phyloP scores from a whole-genome alignment of 2,888 invertebrate species.

The Polydrusus pterygomalis region DNA sequence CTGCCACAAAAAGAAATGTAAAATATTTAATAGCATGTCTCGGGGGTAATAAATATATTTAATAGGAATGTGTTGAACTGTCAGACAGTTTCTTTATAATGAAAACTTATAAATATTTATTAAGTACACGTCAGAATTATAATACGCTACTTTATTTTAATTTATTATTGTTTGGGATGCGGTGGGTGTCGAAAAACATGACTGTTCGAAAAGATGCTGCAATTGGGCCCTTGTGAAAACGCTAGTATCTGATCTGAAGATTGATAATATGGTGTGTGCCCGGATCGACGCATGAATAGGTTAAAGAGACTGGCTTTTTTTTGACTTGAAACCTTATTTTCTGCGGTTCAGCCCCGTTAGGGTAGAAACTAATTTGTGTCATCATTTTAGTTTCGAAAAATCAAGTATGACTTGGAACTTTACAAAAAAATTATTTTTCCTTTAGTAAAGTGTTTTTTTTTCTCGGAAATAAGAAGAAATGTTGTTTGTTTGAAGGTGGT shows the following conservation, averaged over 20 bases:
- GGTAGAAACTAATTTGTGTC: no score
- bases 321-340: no score
- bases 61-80: conserved; percentile 60
- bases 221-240: not conserved
- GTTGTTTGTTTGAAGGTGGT: no score
- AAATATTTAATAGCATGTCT: conserved; percentile 51
- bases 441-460: no score
- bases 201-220: not conserved
- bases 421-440: no score
- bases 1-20: conserved; percentile 46
- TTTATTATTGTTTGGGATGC: conserved; percentile 49
- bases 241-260: not conserved
- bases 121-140: conserved; percentile 39
- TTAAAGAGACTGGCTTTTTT: no score
- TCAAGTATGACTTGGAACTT: no score
- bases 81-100: conserved; percentile 55
- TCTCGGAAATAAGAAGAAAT: no score
- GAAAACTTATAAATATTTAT: conserved; percentile 59
- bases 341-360: no score
- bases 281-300: no score
- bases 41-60: conserved; percentile 58
- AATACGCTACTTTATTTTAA: conserved; percentile 53
- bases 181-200: conserved; percentile 31
- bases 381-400: no score
- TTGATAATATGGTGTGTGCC: no score